Evolutionary conservation across 2,888 invertebrate genomes (phyloP).

Genomic region (Pollenia labialis): DNA sequence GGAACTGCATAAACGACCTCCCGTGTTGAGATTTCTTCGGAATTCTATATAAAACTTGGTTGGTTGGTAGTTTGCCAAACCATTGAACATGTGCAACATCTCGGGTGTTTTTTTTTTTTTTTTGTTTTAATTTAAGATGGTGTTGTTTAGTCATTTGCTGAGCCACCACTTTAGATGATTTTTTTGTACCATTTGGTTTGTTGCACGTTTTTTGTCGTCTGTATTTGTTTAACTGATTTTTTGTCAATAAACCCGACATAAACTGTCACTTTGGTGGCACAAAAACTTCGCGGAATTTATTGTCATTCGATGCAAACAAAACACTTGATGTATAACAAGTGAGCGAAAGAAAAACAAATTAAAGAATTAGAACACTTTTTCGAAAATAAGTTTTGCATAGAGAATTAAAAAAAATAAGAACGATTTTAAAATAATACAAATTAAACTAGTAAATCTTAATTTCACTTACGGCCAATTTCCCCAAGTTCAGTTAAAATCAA

Average conservation of each 20-base stretch:
- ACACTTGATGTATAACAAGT: constrained; percentile 61
- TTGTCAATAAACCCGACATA: constrained; percentile 68
- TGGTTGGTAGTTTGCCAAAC: constrained; percentile 30
- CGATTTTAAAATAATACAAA: too few relatives aligned
- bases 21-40: constrained; percentile 81
- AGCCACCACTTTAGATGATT: constrained; percentile 51
- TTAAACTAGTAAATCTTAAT: too few relatives aligned
- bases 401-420: too few relatives aligned
- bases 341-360: background rate
- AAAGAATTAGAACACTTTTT: background rate
- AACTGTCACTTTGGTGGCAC: constrained; percentile 69
- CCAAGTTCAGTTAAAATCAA: too few relatives aligned
- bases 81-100: constrained; percentile 66
- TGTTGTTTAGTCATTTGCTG: constrained; percentile 60
- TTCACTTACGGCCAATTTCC: too few relatives aligned
- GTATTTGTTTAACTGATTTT: constrained; percentile 61
- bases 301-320: constrained; percentile 67
- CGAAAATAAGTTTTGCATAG: too few relatives aligned
- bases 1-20: constrained; percentile 72
- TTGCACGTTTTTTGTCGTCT: constrained; percentile 63
- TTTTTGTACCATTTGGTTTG: constrained; percentile 41
- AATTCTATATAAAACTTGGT: constrained; percentile 76
- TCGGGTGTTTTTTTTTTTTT: constrained; percentile 75
- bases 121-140: constrained; percentile 62
- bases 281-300: constrained; percentile 71